Percentiles rank a stretch among this genome's conserved stretches.
These are phyloP conservation scores for Festucalex cinctus DNA, from an alignment of 2,113 vertebrate genomes.

Conservation along the genomic window DNA sequence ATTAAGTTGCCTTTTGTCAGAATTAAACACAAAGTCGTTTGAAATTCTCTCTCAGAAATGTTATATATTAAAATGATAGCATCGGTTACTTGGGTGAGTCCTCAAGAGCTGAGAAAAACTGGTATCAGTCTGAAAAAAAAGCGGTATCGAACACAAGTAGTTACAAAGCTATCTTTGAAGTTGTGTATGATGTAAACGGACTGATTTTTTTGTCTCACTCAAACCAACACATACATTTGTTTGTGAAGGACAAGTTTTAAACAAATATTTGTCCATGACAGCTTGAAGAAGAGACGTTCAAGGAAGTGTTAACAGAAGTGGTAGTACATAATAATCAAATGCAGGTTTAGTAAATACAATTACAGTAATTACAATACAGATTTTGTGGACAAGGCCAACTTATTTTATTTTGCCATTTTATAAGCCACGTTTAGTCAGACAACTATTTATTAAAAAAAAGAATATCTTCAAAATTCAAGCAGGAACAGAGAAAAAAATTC, in stretches of 20 bases:
- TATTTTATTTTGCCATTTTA: neutral
- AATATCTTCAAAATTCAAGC: neutral
- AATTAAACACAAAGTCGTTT: too few species aligned
- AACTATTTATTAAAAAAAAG: neutral
- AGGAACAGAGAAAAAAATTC: neutral
- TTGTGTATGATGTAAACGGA: neutral
- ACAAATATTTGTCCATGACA: neutral
- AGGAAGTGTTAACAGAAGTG: neutral
- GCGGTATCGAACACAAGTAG: too few species aligned
- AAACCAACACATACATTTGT: neutral
- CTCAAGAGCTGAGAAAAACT: too few species aligned
- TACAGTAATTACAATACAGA: neutral
- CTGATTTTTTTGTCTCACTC: neutral
- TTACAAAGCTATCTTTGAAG: neutral
- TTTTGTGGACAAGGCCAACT: neutral
- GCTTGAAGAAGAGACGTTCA: neutral
- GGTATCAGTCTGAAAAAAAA: too few species aligned
- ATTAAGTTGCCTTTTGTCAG: too few species aligned
- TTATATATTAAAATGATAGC: too few species aligned
- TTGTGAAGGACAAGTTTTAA: too few species aligned
- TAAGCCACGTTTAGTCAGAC: neutral
- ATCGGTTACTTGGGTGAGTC: too few species aligned
- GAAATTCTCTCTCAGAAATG: too few species aligned
- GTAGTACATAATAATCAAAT: neutral
- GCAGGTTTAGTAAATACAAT: neutral